Conservation (phyloP, 2,888 invertebrate genomes). For the Gisinianus flammeolus region DNA sequence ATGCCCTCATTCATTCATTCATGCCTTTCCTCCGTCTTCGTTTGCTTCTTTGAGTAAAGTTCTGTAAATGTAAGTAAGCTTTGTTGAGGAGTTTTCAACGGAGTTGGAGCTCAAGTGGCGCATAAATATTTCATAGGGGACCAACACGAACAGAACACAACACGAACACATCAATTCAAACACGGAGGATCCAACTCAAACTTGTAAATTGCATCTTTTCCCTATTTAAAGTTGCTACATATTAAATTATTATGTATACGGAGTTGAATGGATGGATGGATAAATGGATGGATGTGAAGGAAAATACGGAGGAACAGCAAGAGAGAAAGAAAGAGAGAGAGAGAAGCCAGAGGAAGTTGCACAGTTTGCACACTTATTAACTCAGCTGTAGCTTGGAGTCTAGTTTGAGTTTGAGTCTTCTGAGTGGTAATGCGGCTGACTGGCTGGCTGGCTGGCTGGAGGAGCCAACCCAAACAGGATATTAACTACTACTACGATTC, state of each 20-base stretch:
- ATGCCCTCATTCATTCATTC: too few relatives aligned
- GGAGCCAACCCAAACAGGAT: constrained; percentile 4
- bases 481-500: too few relatives aligned
- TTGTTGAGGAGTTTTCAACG: neutral
- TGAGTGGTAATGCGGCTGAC: neutral
- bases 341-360: neutral
- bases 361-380: neutral
- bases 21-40: too few relatives aligned
- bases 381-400: neutral
- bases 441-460: neutral
- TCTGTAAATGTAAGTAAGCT: too few relatives aligned
- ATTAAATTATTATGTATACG: neutral
- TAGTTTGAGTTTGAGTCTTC: neutral
- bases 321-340: neutral
- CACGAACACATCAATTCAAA: too few relatives aligned
- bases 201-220: constrained; percentile 32
- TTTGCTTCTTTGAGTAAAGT: too few relatives aligned
- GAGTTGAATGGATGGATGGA: neutral
- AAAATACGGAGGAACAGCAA: neutral
- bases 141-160: too few relatives aligned
- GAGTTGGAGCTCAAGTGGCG: neutral
- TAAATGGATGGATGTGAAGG: neutral
- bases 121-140: constrained; percentile 4
- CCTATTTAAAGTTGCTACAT: too few relatives aligned
- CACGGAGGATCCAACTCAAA: too few relatives aligned